A percentile compares a stretch with the other conserved stretches of the same genome.
Evolutionary conservation across 2,797 vertebrate genomes (phyloP).

Genomic region (Amazona finschi): DNA sequence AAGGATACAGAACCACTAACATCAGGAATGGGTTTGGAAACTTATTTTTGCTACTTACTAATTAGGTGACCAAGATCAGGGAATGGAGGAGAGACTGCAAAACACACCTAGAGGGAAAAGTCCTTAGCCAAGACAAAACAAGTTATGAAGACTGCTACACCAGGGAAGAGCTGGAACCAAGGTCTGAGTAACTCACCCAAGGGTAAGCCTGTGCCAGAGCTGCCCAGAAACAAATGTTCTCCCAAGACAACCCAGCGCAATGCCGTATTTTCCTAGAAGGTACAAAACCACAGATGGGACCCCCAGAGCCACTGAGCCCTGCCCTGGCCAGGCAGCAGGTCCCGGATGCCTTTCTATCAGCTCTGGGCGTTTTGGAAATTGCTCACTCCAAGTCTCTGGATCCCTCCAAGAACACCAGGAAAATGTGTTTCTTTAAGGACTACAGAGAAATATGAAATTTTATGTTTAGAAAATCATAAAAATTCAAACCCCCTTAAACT

Average conservation of each 20-base stretch:
- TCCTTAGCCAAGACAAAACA: background rate
- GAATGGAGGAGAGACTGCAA: background rate
- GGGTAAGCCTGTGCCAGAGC: background rate
- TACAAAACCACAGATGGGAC: accelerated
- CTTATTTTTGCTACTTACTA: background rate
- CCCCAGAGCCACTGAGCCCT: background rate
- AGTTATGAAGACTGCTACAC: background rate
- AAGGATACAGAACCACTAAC: background rate
- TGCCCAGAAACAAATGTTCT: background rate
- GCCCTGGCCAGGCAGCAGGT: background rate
- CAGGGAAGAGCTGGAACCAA: background rate
- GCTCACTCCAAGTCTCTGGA: background rate
- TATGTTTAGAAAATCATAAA: constrained; percentile 28
- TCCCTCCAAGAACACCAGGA: background rate
- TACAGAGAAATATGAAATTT: constrained; percentile 6
- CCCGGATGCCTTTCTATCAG: background rate
- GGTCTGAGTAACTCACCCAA: background rate
- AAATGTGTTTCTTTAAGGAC: constrained; percentile 3
- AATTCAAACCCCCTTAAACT: background rate
- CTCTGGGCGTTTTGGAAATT: background rate
- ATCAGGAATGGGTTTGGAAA: background rate
- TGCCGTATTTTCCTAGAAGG: background rate
- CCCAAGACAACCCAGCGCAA: background rate
- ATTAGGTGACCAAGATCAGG: background rate
- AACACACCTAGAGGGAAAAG: background rate